Evolutionary conservation across 2,797 vertebrate species (phyloP).

Genomic region (Danio tinwini): DNA sequence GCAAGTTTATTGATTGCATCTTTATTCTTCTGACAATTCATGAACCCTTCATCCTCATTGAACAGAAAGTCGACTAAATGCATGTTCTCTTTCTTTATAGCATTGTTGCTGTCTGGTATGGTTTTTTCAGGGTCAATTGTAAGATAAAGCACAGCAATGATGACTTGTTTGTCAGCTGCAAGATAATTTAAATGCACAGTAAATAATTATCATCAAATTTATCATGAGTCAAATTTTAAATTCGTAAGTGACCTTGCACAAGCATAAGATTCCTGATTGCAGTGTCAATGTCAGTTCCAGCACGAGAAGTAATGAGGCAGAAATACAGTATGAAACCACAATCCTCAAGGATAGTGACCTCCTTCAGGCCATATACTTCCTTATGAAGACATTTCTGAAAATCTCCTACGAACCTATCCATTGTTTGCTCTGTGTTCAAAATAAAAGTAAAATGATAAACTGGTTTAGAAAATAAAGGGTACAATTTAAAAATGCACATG

Average conservation of each 20-base stretch:
- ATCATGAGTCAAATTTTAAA: not conserved
- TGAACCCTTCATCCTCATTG: not conserved
- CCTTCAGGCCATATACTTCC: not conserved
- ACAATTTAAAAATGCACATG: no score
- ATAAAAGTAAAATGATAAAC: not conserved
- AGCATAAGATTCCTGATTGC: not conserved
- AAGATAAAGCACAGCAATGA: slow-evolving; percentile 43
- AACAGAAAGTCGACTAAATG: slow-evolving; percentile 42
- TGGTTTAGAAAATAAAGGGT: not conserved
- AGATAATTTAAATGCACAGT: not conserved
- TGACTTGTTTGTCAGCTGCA: slow-evolving; percentile 12
- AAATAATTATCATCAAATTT: no score
- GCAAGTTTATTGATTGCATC: not conserved
- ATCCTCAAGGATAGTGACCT: not conserved
- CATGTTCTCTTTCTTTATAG: not conserved
- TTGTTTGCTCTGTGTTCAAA: not conserved
- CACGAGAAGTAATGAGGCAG: slow-evolving; percentile 35
- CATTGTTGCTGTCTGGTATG: slow-evolving; percentile 29
- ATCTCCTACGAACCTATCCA: fast-evolving
- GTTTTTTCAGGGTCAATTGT: not conserved
- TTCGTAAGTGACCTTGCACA: not conserved
- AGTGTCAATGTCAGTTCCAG: slow-evolving; percentile 34
- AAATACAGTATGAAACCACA: slow-evolving; percentile 24
- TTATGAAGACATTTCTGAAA: not conserved
- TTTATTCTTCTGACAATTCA: not conserved